These are phyloP conservation scores for Pao palembangensis DNA, from an alignment of 2,113 vertebrate species.

Conservation along the genomic window DNA sequence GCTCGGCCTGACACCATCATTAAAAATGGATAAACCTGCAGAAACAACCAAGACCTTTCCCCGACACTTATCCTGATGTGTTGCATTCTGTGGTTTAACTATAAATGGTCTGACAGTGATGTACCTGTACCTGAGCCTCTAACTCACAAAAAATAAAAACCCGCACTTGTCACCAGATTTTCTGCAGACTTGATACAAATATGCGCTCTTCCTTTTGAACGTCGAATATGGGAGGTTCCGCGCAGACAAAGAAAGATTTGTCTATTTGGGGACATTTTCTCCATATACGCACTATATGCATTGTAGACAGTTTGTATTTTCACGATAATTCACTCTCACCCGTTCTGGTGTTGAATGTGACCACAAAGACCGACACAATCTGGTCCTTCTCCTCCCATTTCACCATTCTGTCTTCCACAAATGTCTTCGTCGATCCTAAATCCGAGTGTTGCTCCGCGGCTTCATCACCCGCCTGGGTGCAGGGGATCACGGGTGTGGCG, in stretches of 20 bases:
- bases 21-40: conserved; percentile 52
- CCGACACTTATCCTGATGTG: conserved; percentile 16
- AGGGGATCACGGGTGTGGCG: conserved; percentile 54
- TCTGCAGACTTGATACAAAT: conserved; percentile 24
- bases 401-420: conserved; percentile 63
- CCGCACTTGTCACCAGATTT: conserved; percentile 57
- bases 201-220: conserved; percentile 12
- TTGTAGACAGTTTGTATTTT: neutral
- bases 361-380: conserved; percentile 90
- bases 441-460: conserved; percentile 41
- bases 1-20: conserved; percentile 22
- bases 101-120: neutral
- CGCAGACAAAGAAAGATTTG: neutral
- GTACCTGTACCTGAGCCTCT: conserved; percentile 20
- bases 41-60: conserved; percentile 13
- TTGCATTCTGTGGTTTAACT: neutral
- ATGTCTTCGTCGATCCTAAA: conserved; percentile 36
- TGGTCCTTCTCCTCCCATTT: conserved; percentile 87
- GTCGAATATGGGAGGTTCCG: conserved; percentile 2
- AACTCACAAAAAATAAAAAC: conserved; percentile 30
- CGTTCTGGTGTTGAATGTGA: conserved; percentile 89
- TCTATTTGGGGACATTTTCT: neutral
- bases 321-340: conserved; percentile 71
- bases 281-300: neutral
- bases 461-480: conserved; percentile 36